Base-by-base conservation (phyloP, 2,888 invertebrate genomes). In the Phania funesta region DNA sequence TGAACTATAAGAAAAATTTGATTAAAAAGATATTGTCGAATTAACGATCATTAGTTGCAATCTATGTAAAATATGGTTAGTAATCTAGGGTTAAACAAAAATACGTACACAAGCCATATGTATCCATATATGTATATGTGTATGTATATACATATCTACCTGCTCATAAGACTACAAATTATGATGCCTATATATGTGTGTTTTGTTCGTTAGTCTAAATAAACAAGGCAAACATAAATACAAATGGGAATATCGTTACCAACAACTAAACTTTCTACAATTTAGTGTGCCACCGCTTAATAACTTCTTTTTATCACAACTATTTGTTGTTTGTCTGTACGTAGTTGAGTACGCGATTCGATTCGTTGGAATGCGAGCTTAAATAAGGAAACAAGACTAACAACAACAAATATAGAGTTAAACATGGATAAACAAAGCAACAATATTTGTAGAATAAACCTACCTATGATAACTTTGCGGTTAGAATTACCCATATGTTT, bases 331-430 rank as follows among this genome's bases (percentile, higher is more conserved):
- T 7, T 54, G 20, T 58, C 29, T 77, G 29, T 13, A 44, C 44
- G 54, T 71, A 46, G 56, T 70, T 80, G 46, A 65, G 73, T 84
- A 79, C 78, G 84, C 82, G 73, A n/a, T 83, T 80, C 75, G 80
- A 83, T 82, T 65, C 73, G 68, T 79, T 84, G 85, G 85, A 85
- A 85, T 85, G 84, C 75, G 85, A 67, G 54, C 68, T 83, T 56
- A 80, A 56, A 83, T 58, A 84, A 77, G 79, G 54, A 83, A 65
- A 74, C 4, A 68, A 82, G 77, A 77, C 44, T 64, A 67, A 56
- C 11, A 67, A 48, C 65, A 67, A 38, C 38, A 75, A 48, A 32
- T 48, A 64, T 58, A 13, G 71, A 11, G 29, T 38, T 46, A 22
- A 54, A 58, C 46, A 24, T 24, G 48, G 48, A 58, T 22, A 26